Base-by-base conservation (phyloP, 2,797 vertebrate species). In the Esox masquinongy region DNA sequence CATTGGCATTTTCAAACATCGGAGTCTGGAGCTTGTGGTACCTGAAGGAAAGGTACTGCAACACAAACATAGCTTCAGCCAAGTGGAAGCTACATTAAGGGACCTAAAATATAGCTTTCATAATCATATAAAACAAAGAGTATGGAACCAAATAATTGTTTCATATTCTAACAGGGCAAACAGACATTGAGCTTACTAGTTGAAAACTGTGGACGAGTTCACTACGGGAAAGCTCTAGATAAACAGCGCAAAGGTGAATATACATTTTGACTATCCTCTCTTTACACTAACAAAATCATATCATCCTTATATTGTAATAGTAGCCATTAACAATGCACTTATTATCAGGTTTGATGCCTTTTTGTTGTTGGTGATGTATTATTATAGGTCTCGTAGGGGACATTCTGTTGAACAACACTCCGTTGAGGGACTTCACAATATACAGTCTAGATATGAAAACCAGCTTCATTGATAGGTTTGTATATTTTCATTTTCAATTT, bases 361-460 rank as follows among this genome's bases (percentile, higher is more conserved):
- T 72, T 66, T 49, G 31, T 66, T 61, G 47, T 72, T 34, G 53
- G 8, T 64, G 29, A 78, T 84, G 72, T 84, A 70, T 81, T 80
- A 39, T 87, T 88, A 71, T 92, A 99, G 98, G 97, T 79, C 88
- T 99, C 68, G 95, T 97, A 83, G 98, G 97, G 75, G 95, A 98
- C 64, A 83, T 99, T 92, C 94, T 95, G 85, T 90, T 99, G 85
- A 95, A 98, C 87, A 87, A 94, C 67, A 90, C 82, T 6, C 95
- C 96, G 73, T 83, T 99, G 90, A 93, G 92, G 83, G 93, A 96
- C 82, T 99, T 99, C 88, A 96, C 87, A 86, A 97, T 96, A 83
- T 98, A 98, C 91, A 96, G 95, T 84, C 90, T 99, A 89, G 97
- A 98, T 83, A 97, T 99, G 97, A 96, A 95, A 81, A 89, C 94